Evolutionary conservation across 2,113 vertebrate species (phyloP).

Genomic region (Podilymbus podiceps): DNA sequence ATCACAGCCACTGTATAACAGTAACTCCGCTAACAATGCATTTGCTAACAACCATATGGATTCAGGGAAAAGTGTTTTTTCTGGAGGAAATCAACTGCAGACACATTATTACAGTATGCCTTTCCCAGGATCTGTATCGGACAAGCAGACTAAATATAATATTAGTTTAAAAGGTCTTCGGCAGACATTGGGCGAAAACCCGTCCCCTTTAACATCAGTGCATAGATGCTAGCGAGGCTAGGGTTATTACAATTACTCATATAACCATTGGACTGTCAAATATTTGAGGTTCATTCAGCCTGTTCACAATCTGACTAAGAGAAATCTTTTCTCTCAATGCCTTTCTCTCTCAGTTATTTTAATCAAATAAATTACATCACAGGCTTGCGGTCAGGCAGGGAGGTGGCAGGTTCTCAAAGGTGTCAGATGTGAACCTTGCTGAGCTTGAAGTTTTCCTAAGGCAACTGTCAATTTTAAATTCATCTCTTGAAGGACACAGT

Average conservation of each 20-base stretch:
- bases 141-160: neutral
- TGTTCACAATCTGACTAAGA: neutral
- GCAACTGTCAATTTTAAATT: neutral
- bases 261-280: neutral
- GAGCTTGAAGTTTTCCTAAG: neutral
- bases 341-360: neutral
- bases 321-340: neutral
- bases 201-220: neutral
- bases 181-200: neutral
- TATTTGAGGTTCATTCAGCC: neutral
- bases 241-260: neutral
- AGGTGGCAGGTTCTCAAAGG: neutral
- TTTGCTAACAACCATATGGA: constrained; percentile 15
- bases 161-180: neutral
- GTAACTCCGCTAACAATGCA: neutral
- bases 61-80: constrained; percentile 1
- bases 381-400: neutral
- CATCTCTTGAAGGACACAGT: neutral
- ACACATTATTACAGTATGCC: neutral
- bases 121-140: neutral
- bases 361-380: neutral
- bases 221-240: neutral
- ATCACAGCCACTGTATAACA: neutral
- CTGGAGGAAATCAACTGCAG: neutral
- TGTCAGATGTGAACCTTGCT: neutral